These are phyloP conservation scores for Nesometra sesokonis DNA, from an alignment of 35 echinoderm and acorn worm genomes.

Conservation along the genomic window DNA sequence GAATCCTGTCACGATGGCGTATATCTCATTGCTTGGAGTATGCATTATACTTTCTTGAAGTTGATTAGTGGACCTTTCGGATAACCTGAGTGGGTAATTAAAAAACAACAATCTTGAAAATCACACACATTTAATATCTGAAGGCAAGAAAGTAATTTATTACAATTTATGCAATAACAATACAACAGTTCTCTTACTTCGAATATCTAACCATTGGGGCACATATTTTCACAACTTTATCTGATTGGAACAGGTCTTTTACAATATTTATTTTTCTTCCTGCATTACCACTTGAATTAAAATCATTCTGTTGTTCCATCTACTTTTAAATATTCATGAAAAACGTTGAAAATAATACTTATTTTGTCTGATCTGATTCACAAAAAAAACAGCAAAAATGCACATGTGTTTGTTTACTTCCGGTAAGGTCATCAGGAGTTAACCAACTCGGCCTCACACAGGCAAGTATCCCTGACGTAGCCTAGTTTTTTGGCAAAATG, in stretches of 20 bases:
- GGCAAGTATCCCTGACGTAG: too few species aligned
- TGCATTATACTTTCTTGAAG: too few species aligned
- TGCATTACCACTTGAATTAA: not conserved
- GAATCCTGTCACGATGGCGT: too few species aligned
- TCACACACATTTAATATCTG: too few species aligned
- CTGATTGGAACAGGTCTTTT: not conserved
- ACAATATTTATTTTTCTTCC: not conserved
- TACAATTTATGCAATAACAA: too few species aligned
- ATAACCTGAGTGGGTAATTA: too few species aligned
- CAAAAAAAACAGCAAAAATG: not conserved
- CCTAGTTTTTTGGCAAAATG: too few species aligned
- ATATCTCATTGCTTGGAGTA: too few species aligned
- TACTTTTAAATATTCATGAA: not conserved
- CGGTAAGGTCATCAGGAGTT: not conserved
- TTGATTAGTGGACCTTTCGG: too few species aligned
- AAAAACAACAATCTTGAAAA: too few species aligned
- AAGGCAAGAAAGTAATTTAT: too few species aligned
- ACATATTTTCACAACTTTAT: slow-evolving; percentile 46
- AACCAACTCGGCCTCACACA: too few species aligned
- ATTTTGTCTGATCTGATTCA: not conserved
- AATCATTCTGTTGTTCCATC: not conserved
- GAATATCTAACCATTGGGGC: slow-evolving; percentile 85
- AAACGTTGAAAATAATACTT: not conserved
- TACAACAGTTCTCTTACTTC: slow-evolving; percentile 50
- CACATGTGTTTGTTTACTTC: not conserved